A percentile compares a stretch with the other conserved stretches of the same genome.
Evolutionary conservation across 37 sponge, comb jelly and placozoan genomes (phyloP).

Genomic region (Mnemiopsis leidyi): DNA sequence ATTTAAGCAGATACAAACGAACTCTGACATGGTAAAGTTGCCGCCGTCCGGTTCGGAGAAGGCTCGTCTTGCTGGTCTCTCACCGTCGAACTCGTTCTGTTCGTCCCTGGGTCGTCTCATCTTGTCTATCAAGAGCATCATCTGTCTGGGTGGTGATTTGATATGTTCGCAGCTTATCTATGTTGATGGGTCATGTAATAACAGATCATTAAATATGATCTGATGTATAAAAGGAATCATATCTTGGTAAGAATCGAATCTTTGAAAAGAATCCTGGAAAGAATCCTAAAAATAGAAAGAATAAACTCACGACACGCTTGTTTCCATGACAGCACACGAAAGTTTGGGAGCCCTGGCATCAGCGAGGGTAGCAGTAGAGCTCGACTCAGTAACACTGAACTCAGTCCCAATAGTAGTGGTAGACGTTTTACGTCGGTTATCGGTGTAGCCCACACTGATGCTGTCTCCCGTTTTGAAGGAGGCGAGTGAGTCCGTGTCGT

Average conservation of each 20-base stretch:
- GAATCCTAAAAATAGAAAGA: too few relatives aligned
- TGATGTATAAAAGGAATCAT: too few relatives aligned
- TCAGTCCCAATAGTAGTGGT: neutral
- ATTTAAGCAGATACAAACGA: too few relatives aligned
- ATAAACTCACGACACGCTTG: neutral
- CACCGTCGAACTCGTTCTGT: neutral
- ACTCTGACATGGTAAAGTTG: constrained; percentile 28
- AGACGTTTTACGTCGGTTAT: neutral
- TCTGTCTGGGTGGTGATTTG: neutral
- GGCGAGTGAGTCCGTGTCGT: constrained; percentile 1
- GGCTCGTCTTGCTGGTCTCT: constrained; percentile 20
- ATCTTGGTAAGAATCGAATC: too few relatives aligned
- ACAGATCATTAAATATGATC: too few relatives aligned
- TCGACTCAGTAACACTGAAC: neutral
- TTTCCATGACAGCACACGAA: neutral
- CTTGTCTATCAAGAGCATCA: constrained; percentile 40
- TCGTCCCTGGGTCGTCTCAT: constrained; percentile 19
- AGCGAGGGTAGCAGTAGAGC: neutral
- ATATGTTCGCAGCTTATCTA: too few relatives aligned
- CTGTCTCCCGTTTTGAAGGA: constrained; percentile 13
- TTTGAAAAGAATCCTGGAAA: too few relatives aligned
- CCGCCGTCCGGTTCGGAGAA: constrained; percentile 55
- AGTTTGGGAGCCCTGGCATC: neutral
- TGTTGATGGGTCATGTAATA: too few relatives aligned
- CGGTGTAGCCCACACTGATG: neutral